Conservation (phyloP, 2,888 invertebrate species). For the Morinoia aosen region DNA sequence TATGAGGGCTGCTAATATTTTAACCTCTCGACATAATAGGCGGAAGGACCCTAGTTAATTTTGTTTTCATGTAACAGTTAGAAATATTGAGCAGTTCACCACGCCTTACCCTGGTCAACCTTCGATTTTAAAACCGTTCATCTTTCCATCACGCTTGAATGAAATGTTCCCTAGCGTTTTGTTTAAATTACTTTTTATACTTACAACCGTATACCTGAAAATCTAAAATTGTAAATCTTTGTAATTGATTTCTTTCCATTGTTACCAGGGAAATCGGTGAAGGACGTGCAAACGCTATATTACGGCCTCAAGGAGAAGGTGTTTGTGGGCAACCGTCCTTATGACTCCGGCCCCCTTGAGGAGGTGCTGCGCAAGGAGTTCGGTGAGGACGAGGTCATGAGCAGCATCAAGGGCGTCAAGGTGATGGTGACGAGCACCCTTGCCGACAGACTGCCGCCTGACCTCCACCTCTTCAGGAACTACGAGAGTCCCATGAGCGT, state of each 20-base stretch:
- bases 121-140: too few relatives aligned
- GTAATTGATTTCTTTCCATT: neutral
- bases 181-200: too few relatives aligned
- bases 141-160: too few relatives aligned
- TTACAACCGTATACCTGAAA: neutral
- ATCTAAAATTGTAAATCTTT: neutral
- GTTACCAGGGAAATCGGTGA: constrained; percentile 76
- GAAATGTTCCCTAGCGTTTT: too few relatives aligned
- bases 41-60: too few relatives aligned
- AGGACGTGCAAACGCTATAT: constrained; percentile 91
- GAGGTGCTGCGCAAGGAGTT: constrained; percentile 88
- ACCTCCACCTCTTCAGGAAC: constrained; percentile 75
- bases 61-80: too few relatives aligned
- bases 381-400: constrained; percentile 88
- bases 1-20: too few relatives aligned
- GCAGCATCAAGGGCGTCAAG: constrained; percentile 78
- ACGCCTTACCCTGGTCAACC: too few relatives aligned
- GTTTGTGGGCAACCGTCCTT: constrained; percentile 92
- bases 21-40: too few relatives aligned
- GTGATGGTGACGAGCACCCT: constrained; percentile 70
- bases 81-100: too few relatives aligned
- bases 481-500: constrained; percentile 71
- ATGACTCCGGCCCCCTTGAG: constrained; percentile 88
- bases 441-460: constrained; percentile 75
- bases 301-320: constrained; percentile 94